Base-by-base conservation (phyloP, 2,797 vertebrate species). In the Xenops minutus region DNA sequence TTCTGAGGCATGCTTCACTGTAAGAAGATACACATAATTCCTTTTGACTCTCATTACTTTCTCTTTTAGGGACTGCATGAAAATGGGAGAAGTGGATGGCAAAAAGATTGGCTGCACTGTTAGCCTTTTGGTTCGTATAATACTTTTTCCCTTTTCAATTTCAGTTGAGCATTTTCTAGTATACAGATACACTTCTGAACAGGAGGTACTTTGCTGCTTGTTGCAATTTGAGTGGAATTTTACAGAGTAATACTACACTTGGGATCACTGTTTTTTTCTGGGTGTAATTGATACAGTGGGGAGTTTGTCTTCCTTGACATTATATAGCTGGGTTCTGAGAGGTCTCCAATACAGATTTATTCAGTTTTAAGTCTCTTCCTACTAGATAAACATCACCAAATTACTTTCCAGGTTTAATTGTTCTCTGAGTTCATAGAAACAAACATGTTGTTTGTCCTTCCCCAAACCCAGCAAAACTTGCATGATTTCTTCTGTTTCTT, bases 101-200 rank as follows among this genome's bases (percentile, higher is more conserved):
- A 99, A 99, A 97, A 99, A 99, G 98, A 99, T 99, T 58, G 99
- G 99, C 92, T 99, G 99, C 92, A 99, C 99, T 17, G 99, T 99
- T 97, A 99, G 99, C 97, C 98, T 99, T 64, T 97, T 99, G 99
- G 99, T 99, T 94, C 97, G 99, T 98, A 93, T 71, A 54, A 30
- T n/a, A 22, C 23, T 49, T 51, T 69, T 62, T 59, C 12, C 27
- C 19, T 59, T 86, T 80, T 36, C 29, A 1, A 36, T 67, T 76
- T 88, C 41, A 87, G 23, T 20, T 58, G 55, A 26, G 18, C 18
- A 29, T 88, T 94, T 86, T 74, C 71, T 85, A 22, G 20, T 74
- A 55, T 54, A 30, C 6, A 82, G 61, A 36, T 75, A 19, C 34
- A 71, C 37, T 43, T 82, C 77, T 87, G 51, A 84, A 54, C 54